These are phyloP conservation scores for Rambutsinella grinnellia DNA, from an alignment of 2,888 invertebrate genomes.

Conservation along the genomic window DNA sequence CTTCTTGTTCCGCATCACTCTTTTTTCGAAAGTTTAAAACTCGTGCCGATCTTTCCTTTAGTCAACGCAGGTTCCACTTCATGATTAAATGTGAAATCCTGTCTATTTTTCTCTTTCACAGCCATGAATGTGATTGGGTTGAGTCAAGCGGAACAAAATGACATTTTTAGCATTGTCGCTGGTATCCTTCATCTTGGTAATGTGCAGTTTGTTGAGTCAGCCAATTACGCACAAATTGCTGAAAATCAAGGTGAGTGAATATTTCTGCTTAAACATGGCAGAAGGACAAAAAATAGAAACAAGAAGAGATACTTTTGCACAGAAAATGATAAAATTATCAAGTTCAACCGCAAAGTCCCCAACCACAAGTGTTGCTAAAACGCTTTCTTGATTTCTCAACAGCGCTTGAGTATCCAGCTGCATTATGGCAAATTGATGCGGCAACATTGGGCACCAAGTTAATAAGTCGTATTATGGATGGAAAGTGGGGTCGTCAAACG, in stretches of 20 bases:
- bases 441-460: slow-evolving; percentile 74
- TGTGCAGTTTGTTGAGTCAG: slow-evolving; percentile 74
- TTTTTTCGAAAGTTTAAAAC: background rate
- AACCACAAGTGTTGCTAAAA: slow-evolving; percentile 7
- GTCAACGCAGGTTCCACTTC: too few species aligned
- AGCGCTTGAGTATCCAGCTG: slow-evolving; percentile 77
- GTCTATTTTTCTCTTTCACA: slow-evolving; percentile 62
- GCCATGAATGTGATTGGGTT: slow-evolving; percentile 77
- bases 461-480: slow-evolving; percentile 76
- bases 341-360: background rate
- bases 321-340: too few species aligned
- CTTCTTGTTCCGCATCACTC: slow-evolving; percentile 9
- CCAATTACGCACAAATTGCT: slow-evolving; percentile 73
- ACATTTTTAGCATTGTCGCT: slow-evolving; percentile 74
- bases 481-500: slow-evolving; percentile 77
- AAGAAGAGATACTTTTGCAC: too few species aligned
- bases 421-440: slow-evolving; percentile 74
- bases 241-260: slow-evolving; percentile 72
- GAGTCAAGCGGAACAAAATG: slow-evolving; percentile 71
- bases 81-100: slow-evolving; percentile 2
- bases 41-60: slow-evolving; percentile 11
- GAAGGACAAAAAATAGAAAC: too few species aligned
- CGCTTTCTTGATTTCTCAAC: slow-evolving; percentile 57
- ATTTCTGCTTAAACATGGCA: slow-evolving; percentile 68
- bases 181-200: slow-evolving; percentile 78